phyloP scores from a whole-genome alignment of 2,113 vertebrate species.

The Amblyopsis rosae region DNA sequence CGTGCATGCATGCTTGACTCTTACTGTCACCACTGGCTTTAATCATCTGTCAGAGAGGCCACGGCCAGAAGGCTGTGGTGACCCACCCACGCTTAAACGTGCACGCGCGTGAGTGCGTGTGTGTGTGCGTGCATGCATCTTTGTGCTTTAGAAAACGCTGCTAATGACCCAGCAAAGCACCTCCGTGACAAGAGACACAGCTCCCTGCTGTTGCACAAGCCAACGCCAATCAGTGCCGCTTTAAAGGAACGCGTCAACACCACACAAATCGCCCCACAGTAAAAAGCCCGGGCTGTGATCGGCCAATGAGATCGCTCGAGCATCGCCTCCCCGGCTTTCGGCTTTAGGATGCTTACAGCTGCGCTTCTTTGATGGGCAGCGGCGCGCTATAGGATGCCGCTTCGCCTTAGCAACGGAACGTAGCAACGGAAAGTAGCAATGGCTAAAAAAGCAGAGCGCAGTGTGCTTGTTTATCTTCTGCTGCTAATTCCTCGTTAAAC shows the following conservation, averaged over 20 bases:
- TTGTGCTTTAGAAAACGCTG: conserved; percentile 29
- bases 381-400: not conserved
- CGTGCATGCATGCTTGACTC: conserved; percentile 7
- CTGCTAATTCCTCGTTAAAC: conserved; percentile 74
- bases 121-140: not conserved
- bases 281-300: conserved; percentile 27
- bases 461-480: conserved; percentile 62
- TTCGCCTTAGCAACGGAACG: conserved; percentile 7
- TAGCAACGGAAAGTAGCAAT: conserved; percentile 43
- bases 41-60: conserved; percentile 68
- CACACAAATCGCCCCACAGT: conserved; percentile 11
- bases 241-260: conserved; percentile 22
- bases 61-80: conserved; percentile 49
- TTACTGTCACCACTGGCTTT: conserved; percentile 62
- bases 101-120: not conserved
- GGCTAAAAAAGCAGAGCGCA: conserved; percentile 1
- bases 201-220: conserved; percentile 55
- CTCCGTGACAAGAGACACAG: conserved; percentile 61
- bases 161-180: conserved; percentile 67
- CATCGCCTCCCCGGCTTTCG: conserved; percentile 13
- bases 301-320: conserved; percentile 23
- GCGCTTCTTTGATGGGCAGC: conserved; percentile 51
- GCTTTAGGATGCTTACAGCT: conserved; percentile 47
- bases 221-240: conserved; percentile 59
- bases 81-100: conserved; percentile 59